phyloP scores from a whole-genome alignment of 2,888 invertebrate genomes.

The Griposia aprilina region DNA sequence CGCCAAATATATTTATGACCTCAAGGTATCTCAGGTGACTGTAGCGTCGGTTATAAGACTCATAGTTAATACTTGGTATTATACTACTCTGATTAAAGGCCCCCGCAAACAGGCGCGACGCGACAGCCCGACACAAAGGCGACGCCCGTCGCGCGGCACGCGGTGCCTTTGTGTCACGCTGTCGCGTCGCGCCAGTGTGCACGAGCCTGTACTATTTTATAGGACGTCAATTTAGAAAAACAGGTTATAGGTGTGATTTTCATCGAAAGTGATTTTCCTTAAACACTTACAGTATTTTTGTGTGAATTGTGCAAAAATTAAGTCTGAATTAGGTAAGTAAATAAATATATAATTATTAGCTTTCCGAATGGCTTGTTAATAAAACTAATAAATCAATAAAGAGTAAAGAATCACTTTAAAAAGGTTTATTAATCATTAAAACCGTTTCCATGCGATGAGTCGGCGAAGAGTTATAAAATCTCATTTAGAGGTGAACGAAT shows the following conservation, averaged over 20 bases:
- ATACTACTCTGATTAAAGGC: neutral
- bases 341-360: conserved; percentile 45
- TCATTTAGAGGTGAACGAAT: conserved; percentile 40
- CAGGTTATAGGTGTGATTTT: neutral
- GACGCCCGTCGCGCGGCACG: too few relatives aligned
- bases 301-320: neutral
- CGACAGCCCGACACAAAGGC: too few relatives aligned
- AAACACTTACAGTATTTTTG: neutral
- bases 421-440: conserved; percentile 56
- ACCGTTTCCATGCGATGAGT: conserved; percentile 32
- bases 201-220: too few relatives aligned
- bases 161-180: too few relatives aligned
- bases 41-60: conserved; percentile 27
- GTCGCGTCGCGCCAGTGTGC: too few relatives aligned
- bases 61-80: neutral
- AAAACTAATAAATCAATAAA: conserved; percentile 42
- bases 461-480: conserved; percentile 40
- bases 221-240: neutral
- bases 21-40: conserved; percentile 26
- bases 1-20: conserved; percentile 70
- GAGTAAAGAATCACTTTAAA: conserved; percentile 37
- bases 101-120: too few relatives aligned
- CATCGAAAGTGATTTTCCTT: neutral
- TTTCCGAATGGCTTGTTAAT: conserved; percentile 30
- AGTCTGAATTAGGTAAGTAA: neutral